Percentiles rank a stretch among this genome's conserved stretches.
Conservation (phyloP, 2,888 invertebrate species). For the Teleiodes luculella region DNA sequence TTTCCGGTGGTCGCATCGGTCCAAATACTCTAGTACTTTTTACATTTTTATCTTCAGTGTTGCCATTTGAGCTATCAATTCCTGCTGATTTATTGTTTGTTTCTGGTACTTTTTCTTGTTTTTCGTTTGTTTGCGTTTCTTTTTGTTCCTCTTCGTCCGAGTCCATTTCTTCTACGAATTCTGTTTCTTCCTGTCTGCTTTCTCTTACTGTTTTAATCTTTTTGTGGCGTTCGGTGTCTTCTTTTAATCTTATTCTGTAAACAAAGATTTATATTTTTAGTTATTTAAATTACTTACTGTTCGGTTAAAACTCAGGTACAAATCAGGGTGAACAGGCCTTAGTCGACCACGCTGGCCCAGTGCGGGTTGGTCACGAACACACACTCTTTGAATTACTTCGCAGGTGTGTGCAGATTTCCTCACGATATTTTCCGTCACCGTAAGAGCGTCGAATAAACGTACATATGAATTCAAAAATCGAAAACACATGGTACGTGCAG, state of each 20-base stretch:
- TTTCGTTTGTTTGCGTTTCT: constrained; percentile 11
- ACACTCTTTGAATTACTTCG: no score
- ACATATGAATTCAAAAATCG: no score
- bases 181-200: constrained; percentile 49
- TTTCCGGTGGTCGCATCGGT: constrained; percentile 70
- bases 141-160: constrained; percentile 54
- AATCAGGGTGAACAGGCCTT: no score
- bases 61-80: background rate
- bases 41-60: background rate
- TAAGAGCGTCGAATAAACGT: no score
- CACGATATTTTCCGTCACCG: no score
- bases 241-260: constrained; percentile 69
- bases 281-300: no score
- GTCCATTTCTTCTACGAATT: constrained; percentile 76
- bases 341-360: no score
- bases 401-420: no score
- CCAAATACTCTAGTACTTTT: constrained; percentile 53
- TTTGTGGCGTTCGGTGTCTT: constrained; percentile 52
- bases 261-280: constrained; percentile 7
- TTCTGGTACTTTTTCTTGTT: constrained; percentile 14
- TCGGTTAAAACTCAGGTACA: no score
- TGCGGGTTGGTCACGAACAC: no score
- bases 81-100: constrained; percentile 17
- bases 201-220: constrained; percentile 35
- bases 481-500: no score